A percentile compares a stretch with the other conserved stretches of the same genome.
phyloP scores from a whole-genome alignment of 1,140 invertebrate species.

The Cheumatopsyche charites region DNA sequence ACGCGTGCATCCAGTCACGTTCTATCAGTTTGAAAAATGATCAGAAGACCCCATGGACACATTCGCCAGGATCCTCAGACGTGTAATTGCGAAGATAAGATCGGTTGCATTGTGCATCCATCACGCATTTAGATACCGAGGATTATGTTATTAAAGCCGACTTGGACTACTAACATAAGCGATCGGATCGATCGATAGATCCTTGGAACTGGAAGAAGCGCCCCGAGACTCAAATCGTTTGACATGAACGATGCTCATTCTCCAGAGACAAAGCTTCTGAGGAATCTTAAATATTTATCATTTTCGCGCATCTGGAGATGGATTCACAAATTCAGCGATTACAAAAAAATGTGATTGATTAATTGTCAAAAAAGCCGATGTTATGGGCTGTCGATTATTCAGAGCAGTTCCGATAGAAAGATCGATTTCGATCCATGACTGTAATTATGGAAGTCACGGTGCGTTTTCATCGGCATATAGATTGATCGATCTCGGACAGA shows the following conservation, averaged over 20 bases:
- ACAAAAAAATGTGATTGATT: too few species aligned
- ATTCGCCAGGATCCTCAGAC: constrained; percentile 41
- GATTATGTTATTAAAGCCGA: constrained; percentile 26
- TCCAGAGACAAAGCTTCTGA: too few species aligned
- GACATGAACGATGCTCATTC: too few species aligned
- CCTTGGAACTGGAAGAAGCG: too few species aligned
- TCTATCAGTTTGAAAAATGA: constrained; percentile 48
- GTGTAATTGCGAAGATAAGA: constrained; percentile 47
- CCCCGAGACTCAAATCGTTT: too few species aligned
- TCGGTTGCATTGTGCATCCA: constrained; percentile 44
- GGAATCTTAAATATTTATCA: too few species aligned
- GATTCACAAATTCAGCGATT: too few species aligned
- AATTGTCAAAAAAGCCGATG: too few species aligned
- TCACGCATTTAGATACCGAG: constrained; percentile 29
- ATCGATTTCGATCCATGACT: too few species aligned
- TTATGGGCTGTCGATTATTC: neutral
- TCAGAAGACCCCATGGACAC: constrained; percentile 39
- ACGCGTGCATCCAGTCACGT: constrained; percentile 34
- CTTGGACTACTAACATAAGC: neutral
- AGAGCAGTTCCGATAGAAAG: too few species aligned
- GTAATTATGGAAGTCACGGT: too few species aligned
- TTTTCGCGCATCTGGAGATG: too few species aligned
- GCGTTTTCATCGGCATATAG: constrained; percentile 20
- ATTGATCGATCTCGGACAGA: constrained; percentile 5
- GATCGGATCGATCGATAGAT: constrained; percentile 1